Evolutionary conservation across 2,797 vertebrate genomes (phyloP).

Genomic region (Sebastes oblongus): DNA sequence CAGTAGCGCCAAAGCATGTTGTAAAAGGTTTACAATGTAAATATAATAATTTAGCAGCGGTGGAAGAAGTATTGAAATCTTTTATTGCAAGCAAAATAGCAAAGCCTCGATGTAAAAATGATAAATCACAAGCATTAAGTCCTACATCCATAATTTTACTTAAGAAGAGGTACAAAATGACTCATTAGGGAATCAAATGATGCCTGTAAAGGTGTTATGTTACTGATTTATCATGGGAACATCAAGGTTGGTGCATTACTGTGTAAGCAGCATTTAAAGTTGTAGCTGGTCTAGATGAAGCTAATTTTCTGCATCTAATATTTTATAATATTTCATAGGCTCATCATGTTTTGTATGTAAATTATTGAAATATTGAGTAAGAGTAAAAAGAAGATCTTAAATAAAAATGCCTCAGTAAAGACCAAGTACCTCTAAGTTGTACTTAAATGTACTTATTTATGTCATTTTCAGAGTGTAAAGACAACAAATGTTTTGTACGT

Average conservation of each 20-base stretch:
- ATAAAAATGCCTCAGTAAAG: not conserved
- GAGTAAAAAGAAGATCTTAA: not conserved
- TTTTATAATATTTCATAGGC: not conserved
- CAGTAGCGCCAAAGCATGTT: not conserved
- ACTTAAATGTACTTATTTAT: not conserved
- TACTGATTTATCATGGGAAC: not conserved
- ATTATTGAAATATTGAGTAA: not conserved
- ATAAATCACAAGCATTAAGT: not conserved
- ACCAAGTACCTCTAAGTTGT: not conserved
- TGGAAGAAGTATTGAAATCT: not conserved
- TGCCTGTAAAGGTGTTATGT: not conserved
- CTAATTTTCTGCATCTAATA: not conserved
- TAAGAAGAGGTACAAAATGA: not conserved
- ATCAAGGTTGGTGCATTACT: not conserved
- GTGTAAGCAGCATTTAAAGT: slow-evolving; percentile 1
- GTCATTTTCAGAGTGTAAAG: not conserved
- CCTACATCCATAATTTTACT: not conserved
- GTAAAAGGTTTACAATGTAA: not conserved
- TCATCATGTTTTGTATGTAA: not conserved
- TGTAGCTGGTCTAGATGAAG: not conserved
- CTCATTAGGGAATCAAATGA: not conserved
- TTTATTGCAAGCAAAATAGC: not conserved
- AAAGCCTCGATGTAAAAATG: not conserved
- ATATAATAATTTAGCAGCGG: not conserved
- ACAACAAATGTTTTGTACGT: not conserved